These are phyloP conservation scores for Fissipunctia ypsillon DNA, from an alignment of 2,888 invertebrate genomes.

Conservation along the genomic window DNA sequence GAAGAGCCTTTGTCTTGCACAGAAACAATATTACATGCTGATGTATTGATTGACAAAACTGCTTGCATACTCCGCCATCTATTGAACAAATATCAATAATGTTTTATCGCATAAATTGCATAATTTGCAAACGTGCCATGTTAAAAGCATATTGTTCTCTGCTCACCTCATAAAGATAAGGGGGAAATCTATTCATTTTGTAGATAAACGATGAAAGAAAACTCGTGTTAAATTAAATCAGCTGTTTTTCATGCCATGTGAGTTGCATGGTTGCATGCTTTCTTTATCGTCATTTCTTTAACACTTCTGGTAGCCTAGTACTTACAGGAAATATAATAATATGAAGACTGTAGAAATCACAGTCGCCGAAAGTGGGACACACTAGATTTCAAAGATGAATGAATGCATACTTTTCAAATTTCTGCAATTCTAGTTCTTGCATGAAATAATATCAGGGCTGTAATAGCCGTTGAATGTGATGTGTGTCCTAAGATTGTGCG, in stretches of 20 bases:
- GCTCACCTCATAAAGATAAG: constrained; percentile 39
- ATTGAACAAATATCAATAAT: constrained; percentile 14
- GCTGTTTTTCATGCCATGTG: constrained; percentile 24
- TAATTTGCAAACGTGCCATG: constrained; percentile 39
- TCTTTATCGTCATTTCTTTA: constrained; percentile 14
- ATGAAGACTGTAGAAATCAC: neutral
- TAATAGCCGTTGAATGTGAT: neutral
- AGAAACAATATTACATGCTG: neutral
- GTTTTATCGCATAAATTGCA: constrained; percentile 44
- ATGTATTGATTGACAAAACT: neutral
- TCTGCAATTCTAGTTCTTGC: constrained; percentile 1
- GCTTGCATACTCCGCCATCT: constrained; percentile 4
- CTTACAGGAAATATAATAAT: neutral
- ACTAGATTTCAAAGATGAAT: neutral
- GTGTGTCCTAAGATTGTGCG: neutral
- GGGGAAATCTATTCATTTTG: constrained; percentile 16
- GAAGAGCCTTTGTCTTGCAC: neutral
- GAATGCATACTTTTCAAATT: neutral
- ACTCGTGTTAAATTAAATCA: constrained; percentile 37
- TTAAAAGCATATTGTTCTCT: constrained; percentile 15
- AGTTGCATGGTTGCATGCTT: constrained; percentile 4
- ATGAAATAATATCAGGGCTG: neutral
- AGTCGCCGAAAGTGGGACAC: neutral
- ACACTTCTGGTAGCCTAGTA: constrained; percentile 35
- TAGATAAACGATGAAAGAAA: constrained; percentile 30